phyloP scores from a whole-genome alignment of 2,888 invertebrate genomes.

The Holacanthella duospinosa region DNA sequence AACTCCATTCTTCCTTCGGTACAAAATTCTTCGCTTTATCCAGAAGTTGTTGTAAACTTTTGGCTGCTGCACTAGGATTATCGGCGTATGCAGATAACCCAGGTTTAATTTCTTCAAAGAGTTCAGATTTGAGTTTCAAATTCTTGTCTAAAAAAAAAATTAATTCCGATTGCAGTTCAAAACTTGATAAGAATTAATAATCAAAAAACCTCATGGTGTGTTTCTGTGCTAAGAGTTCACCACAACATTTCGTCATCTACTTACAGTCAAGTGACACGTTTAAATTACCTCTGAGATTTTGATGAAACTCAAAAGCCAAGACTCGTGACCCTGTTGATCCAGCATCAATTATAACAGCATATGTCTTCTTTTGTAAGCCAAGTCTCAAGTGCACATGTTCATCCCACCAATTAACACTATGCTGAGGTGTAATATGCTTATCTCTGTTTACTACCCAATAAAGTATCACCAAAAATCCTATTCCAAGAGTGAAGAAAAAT shows the following conservation, averaged over 20 bases:
- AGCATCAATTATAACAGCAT: conserved; percentile 86
- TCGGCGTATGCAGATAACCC: conserved; percentile 81
- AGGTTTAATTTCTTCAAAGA: conserved; percentile 75
- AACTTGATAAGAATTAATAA: no score
- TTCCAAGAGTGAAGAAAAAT: neutral
- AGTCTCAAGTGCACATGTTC: conserved; percentile 41
- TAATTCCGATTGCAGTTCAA: no score
- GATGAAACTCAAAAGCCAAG: conserved; percentile 70
- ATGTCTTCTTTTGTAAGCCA: conserved; percentile 58
- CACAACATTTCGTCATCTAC: no score
- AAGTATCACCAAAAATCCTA: neutral
- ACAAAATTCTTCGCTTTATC: conserved; percentile 66
- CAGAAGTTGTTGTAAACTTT: conserved; percentile 60
- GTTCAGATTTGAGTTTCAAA: conserved; percentile 63
- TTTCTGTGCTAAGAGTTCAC: no score
- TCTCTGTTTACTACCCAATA: neutral
- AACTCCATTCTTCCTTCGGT: conserved; percentile 59
- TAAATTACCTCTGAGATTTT: conserved; percentile 57
- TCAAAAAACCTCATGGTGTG: no score
- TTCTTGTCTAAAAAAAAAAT: conserved; percentile 44
- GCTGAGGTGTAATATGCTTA: conserved; percentile 12
- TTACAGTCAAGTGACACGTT: no score
- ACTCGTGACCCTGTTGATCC: conserved; percentile 60
- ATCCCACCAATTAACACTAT: conserved; percentile 36
- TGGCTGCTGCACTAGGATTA: conserved; percentile 65